A percentile compares a stretch with the other conserved stretches of the same genome.
These are phyloP conservation scores for Hypomecis atomaria DNA, from an alignment of 2,888 invertebrate genomes.

Conservation along the genomic window DNA sequence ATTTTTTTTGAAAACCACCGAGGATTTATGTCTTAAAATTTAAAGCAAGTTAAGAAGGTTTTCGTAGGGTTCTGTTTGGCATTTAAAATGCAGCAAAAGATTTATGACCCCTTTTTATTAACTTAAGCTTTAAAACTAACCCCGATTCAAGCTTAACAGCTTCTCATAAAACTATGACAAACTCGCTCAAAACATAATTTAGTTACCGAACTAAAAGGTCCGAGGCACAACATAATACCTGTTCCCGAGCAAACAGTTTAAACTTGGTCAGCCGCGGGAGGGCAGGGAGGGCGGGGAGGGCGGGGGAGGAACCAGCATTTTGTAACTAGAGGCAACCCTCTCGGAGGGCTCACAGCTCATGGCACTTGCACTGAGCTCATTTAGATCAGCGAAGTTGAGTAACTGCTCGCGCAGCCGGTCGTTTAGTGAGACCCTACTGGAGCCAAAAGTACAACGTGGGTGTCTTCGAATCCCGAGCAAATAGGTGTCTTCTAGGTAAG, in stretches of 20 bases:
- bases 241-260: slow-evolving; percentile 1
- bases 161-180: neutral
- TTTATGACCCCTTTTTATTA: too few relatives aligned
- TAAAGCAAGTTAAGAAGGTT: too few relatives aligned
- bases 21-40: too few relatives aligned
- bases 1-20: too few relatives aligned
- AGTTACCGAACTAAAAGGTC: neutral
- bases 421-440: too few relatives aligned
- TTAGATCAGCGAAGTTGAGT: neutral
- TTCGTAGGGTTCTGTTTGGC: too few relatives aligned
- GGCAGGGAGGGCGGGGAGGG: neutral
- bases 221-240: neutral
- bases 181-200: neutral
- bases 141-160: neutral
- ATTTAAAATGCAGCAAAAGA: too few relatives aligned
- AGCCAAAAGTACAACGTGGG: too few relatives aligned
- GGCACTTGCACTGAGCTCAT: neutral
- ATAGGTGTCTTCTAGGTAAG: too few relatives aligned
- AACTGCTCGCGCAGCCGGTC: too few relatives aligned
- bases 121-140: neutral
- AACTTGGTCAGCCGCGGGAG: neutral
- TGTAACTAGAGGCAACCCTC: neutral
- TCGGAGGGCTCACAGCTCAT: neutral
- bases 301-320: neutral
- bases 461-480: too few relatives aligned